Base-by-base conservation (phyloP, 1,140 invertebrate species). In the Drosophila lini region DNA sequence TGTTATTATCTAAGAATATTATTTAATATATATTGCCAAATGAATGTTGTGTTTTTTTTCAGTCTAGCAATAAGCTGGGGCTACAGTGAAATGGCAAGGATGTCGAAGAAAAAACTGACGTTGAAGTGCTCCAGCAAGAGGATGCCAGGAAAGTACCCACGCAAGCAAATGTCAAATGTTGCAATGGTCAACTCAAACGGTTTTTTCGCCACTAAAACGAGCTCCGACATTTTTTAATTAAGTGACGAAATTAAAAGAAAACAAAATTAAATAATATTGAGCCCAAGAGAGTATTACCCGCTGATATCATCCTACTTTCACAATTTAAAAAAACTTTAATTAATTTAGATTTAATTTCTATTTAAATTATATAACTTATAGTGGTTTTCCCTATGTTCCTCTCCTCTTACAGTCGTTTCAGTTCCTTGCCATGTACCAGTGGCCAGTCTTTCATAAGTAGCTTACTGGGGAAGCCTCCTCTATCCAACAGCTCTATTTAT, bases 151-250 rank as follows among this genome's bases (percentile, higher is more conserved):
- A 41, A 74, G 41, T 36, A 47, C 16, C 55, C 31, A 36, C 3
- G 25, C 40, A 44, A 42, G 44, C 34, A 76, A 75, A 75, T 75
- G 60, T 65, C 52, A 75, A 56, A 55, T 42, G 42, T 22, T 41
- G 25, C 25, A 32, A 57, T 36, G 48, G n/a, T 38, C 32, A 36
- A 22, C 32, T 44, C 32, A 19, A 56, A 19, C 19, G 19, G 19
- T 52, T 45, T 16, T 13, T 13, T 31, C 19, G 19, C 34, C 40
- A n/a, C 45, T 41, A 6, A 56, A 34, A 31, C 5, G 4, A 36
- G 31, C 22, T 9, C 16, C n/a, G 25, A 19, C 38, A 60, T 52
- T 31, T 47, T 50, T 6, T 40, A 71, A 71, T 42, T 50, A 25
- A 47, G 7, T 47, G 3, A 13, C 22, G 15, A 47, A 7, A 47